Evolutionary conservation across 2,888 invertebrate species (phyloP), one percentile per base, ranked within the genome.

Genomic region (Drosophila fungiperda): DNA sequence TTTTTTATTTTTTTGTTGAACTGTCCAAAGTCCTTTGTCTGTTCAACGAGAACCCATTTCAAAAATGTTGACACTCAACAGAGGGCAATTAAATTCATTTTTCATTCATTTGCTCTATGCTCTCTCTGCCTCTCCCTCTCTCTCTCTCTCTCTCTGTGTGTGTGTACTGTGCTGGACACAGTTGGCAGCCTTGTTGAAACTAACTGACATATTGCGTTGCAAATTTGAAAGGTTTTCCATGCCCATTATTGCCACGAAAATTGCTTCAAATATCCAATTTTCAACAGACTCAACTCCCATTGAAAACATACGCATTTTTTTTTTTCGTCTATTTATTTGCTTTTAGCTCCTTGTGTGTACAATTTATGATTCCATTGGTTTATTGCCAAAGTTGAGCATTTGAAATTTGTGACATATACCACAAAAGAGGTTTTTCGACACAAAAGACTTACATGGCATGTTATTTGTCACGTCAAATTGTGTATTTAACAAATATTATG

Each of bases 51-150:
- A 81, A 87, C 87, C 87, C 87, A 87, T 87, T 87, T 87, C 87
- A 87, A 89, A 87, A 87, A 85, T 77, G 89, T 87, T 87, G 87
- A 87, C 87, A 87, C 87, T 80, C 82, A 83, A 85, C 87, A 89
- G 85, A 87, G 85, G 87, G 89, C 87, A 87, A 87, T 87, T 87
- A 89, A 89, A 89, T 89, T 87, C 87, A 87, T 87, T 87, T 89
- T 84, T 87, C 87, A 87, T 89, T 87, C 83, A 82, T 81, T 84
- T 82, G 63, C 49, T 69, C 50, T 48, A 23, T 23, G 45, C 33
- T 50, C 35, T 26, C 38, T 15, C 26, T n/a, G 8, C 23, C 9
- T 36, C n/a, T 12, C 2, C 1, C 29, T 5, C 48, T 32, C 38
- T 32, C 35, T 35, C 32, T n/a, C n/a, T 12, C 17, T 1, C n/a